Percentiles rank a stretch among this genome's conserved stretches.
Evolutionary conservation across 2,797 vertebrate genomes (phyloP).

Genomic region (Sciurus carolinensis): DNA sequence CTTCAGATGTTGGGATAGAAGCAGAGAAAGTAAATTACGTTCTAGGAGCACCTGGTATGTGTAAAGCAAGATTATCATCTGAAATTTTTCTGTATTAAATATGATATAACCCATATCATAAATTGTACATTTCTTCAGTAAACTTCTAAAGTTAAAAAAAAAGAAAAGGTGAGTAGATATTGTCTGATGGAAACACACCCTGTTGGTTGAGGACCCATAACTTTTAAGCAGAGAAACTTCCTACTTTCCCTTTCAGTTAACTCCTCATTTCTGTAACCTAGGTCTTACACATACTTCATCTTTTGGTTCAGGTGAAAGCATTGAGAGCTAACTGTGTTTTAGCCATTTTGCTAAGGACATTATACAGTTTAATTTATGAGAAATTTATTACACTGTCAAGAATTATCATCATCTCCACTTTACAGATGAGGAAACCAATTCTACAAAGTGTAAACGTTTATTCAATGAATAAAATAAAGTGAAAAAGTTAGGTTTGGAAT

Average conservation of each 20-base stretch:
- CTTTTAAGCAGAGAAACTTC: not conserved
- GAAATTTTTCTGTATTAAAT: not conserved
- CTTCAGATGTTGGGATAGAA: not conserved
- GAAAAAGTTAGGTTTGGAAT: not conserved
- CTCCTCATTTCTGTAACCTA: not conserved
- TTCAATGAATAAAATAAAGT: not conserved
- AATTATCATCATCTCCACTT: not conserved
- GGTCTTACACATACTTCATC: not conserved
- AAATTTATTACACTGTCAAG: conserved; percentile 1
- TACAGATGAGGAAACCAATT: not conserved
- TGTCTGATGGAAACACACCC: not conserved
- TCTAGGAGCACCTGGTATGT: not conserved
- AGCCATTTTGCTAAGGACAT: not conserved
- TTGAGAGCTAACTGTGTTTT: not conserved
- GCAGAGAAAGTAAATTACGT: not conserved
- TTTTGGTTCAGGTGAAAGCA: not conserved
- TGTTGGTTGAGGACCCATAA: not conserved
- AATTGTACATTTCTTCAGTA: not conserved
- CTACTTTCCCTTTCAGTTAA: not conserved
- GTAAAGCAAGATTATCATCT: too few relatives aligned
- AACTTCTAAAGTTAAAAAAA: not conserved
- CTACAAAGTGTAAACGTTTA: conserved; percentile 7
- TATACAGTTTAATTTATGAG: not conserved
- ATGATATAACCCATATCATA: not conserved
- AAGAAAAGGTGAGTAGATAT: not conserved